A percentile compares a stretch with the other conserved stretches of the same genome.
Evolutionary conservation across 2,888 invertebrate species (phyloP).

Genomic region (Drymonia ruficornis): DNA sequence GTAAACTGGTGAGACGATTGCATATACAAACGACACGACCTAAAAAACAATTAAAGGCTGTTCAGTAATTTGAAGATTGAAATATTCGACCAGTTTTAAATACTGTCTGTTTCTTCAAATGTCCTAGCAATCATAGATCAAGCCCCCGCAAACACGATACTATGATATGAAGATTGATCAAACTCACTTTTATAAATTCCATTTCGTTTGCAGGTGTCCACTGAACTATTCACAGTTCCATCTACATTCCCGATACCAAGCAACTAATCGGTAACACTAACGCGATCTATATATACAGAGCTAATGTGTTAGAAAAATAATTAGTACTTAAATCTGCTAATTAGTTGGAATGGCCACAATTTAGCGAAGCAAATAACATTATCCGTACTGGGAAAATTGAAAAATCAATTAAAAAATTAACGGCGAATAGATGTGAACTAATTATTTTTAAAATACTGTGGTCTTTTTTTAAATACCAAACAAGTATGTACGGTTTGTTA

Average conservation of each 20-base stretch:
- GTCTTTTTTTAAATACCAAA: too few relatives aligned
- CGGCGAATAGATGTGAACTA: too few relatives aligned
- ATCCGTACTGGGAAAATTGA: slow-evolving; percentile 9
- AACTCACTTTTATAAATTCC: slow-evolving; percentile 23
- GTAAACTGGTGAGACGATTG: slow-evolving; percentile 8
- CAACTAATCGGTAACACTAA: not conserved
- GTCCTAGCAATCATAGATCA: too few relatives aligned
- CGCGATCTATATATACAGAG: not conserved
- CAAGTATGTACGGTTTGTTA: too few relatives aligned
- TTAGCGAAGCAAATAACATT: slow-evolving; percentile 32
- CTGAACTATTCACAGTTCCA: not conserved
- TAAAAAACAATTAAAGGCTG: too few relatives aligned
- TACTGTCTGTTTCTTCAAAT: not conserved
- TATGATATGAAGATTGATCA: too few relatives aligned
- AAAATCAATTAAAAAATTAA: not conserved
- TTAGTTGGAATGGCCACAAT: slow-evolving; percentile 26
- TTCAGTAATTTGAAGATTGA: too few relatives aligned
- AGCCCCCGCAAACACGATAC: too few relatives aligned
- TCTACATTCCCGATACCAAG: not conserved
- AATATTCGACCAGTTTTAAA: too few relatives aligned
- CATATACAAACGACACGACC: slow-evolving; percentile 25
- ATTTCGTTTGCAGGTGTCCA: slow-evolving; percentile 10
- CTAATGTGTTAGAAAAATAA: slow-evolving; percentile 22
- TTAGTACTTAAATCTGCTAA: slow-evolving; percentile 21
- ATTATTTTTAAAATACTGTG: too few relatives aligned